These are phyloP conservation scores for Podarcis cretensis DNA, from an alignment of 2,113 vertebrate species.

Conservation along the genomic window DNA sequence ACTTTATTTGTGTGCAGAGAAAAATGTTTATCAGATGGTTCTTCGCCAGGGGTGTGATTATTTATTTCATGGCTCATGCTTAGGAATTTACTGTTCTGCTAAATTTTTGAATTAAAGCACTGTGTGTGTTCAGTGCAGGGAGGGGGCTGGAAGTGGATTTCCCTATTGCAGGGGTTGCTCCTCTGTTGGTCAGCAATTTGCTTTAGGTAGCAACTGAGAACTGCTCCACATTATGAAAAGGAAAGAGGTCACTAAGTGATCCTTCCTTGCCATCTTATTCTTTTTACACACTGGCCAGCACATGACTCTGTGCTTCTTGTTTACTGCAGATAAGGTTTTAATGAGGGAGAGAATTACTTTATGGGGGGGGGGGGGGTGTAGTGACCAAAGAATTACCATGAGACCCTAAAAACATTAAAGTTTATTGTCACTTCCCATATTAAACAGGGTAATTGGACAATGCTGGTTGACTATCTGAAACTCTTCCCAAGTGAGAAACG, in stretches of 20 bases:
- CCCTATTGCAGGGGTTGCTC: too few species aligned
- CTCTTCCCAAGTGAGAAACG: slow-evolving; percentile 77
- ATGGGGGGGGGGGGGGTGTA: neutral
- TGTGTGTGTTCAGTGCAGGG: too few species aligned
- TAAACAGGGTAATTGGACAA: slow-evolving; percentile 74
- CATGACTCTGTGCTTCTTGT: slow-evolving; percentile 40
- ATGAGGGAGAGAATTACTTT: slow-evolving; percentile 40
- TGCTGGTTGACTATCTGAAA: slow-evolving; percentile 78
- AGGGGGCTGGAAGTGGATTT: neutral
- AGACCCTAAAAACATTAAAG: slow-evolving; percentile 18
- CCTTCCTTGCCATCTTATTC: neutral
- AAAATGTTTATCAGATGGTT: neutral
- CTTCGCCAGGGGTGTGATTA: neutral
- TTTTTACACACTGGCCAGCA: slow-evolving; percentile 19
- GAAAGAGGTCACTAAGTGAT: neutral
- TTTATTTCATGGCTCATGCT: neutral
- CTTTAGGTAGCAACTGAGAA: neutral
- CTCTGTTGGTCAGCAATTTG: neutral
- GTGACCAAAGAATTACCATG: neutral
- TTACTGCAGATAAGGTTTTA: slow-evolving; percentile 30
- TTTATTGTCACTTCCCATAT: slow-evolving; percentile 73
- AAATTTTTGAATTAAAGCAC: neutral
- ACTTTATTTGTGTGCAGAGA: neutral
- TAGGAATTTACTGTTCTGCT: neutral
- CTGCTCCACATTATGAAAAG: neutral